A percentile compares a stretch with the other conserved stretches of the same genome.
These are phyloP conservation scores for Heteromormyrus szaboi DNA, from an alignment of 2,797 vertebrate species.

Conservation along the genomic window DNA sequence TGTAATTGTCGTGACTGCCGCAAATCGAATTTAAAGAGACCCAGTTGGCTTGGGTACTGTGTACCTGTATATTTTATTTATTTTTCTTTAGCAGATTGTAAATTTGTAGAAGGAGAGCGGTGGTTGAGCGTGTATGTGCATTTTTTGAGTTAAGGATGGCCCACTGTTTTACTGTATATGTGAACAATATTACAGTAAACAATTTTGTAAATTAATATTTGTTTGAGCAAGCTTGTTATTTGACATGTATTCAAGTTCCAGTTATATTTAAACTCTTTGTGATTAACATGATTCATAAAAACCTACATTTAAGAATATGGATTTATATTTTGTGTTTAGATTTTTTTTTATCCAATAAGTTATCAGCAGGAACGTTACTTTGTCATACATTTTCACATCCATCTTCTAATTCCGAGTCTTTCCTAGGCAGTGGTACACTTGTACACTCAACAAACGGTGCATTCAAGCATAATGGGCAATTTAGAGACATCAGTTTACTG, in stretches of 20 bases:
- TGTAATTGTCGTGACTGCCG: conserved; percentile 4
- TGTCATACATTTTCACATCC: background rate
- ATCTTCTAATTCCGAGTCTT: background rate
- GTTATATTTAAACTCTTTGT: background rate
- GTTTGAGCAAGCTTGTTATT: background rate
- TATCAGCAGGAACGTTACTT: background rate
- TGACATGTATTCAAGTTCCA: background rate
- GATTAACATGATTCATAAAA: background rate
- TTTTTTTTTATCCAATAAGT: background rate
- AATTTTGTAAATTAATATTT: background rate
- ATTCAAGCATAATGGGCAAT: background rate
- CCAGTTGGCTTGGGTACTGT: background rate
- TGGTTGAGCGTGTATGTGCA: background rate
- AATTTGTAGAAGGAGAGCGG: background rate
- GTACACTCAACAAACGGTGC: background rate
- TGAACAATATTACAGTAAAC: background rate
- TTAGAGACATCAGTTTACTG: background rate
- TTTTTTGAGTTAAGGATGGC: background rate
- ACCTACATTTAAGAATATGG: background rate
- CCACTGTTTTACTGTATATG: background rate
- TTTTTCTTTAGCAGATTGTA: background rate
- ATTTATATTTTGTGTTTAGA: background rate
- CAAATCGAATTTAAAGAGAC: background rate
- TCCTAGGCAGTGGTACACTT: background rate
- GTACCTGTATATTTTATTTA: background rate